phyloP scores from a whole-genome alignment of 2,797 vertebrate genomes.

The Sebastiscus albofasciatus region DNA sequence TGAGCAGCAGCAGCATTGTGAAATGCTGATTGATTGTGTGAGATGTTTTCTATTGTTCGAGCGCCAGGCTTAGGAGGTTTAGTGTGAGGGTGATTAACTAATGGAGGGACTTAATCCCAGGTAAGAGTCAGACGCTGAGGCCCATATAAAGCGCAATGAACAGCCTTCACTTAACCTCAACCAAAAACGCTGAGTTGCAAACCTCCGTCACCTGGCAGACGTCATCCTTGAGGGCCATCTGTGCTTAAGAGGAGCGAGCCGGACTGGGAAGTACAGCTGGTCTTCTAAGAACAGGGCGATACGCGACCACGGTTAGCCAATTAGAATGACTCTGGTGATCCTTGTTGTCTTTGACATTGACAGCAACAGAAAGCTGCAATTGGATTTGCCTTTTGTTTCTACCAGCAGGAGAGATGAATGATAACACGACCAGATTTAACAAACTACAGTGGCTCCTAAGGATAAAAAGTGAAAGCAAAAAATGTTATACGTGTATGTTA shows the following conservation, averaged over 20 bases:
- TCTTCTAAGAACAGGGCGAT: not conserved
- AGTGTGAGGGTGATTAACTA: conserved; percentile 80
- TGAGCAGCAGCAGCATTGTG: conserved; percentile 9
- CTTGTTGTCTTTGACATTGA: conserved; percentile 25
- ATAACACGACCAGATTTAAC: not conserved
- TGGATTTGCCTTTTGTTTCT: not conserved
- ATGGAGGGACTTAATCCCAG: conserved; percentile 78
- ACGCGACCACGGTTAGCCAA: not conserved
- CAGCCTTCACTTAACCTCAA: conserved; percentile 57
- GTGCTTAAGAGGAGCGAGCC: conserved; percentile 8
- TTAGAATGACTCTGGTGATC: not conserved
- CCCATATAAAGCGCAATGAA: conserved; percentile 40
- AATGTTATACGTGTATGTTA: not conserved
- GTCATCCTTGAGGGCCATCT: conserved; percentile 45
- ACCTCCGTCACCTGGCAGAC: conserved; percentile 44
- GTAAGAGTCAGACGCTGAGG: conserved; percentile 64
- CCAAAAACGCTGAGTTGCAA: conserved; percentile 54
- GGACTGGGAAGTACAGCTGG: conserved; percentile 4
- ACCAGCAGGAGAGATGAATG: not conserved
- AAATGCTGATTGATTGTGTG: conserved; percentile 73
- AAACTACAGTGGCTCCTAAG: not conserved
- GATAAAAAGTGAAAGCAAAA: not conserved
- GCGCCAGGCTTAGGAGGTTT: conserved; percentile 70
- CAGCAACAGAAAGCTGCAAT: not conserved
- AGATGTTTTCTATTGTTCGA: conserved; percentile 64